Conservation (phyloP, 1,140 invertebrate genomes). For the Rhopalosiphum padi region DNA sequence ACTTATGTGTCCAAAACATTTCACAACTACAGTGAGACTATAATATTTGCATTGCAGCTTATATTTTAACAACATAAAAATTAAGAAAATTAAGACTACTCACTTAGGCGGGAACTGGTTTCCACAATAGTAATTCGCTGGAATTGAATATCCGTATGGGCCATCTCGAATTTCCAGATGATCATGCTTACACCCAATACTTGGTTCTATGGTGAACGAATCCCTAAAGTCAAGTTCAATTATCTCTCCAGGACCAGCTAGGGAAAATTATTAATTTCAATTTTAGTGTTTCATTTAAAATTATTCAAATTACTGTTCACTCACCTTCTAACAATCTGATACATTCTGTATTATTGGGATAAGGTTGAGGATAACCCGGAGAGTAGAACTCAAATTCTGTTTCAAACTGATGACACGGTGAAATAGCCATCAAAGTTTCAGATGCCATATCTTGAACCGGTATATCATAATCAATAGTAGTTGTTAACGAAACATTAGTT, state of each 20-base stretch:
- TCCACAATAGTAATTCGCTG: slow-evolving; percentile 76
- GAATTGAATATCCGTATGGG: slow-evolving; percentile 80
- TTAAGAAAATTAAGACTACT: not conserved
- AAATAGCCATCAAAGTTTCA: slow-evolving; percentile 16
- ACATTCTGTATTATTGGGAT: slow-evolving; percentile 77
- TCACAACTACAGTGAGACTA: not conserved
- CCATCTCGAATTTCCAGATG: slow-evolving; percentile 85
- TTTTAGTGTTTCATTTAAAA: not conserved
- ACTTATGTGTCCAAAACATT: not conserved
- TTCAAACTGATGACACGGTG: slow-evolving; percentile 27
- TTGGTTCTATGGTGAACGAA: slow-evolving; percentile 79
- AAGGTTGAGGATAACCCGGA: slow-evolving; percentile 73
- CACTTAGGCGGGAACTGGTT: slow-evolving; percentile 76
- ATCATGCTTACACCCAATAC: slow-evolving; percentile 80
- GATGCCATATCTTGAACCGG: slow-evolving; percentile 39
- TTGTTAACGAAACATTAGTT: slow-evolving; percentile 19
- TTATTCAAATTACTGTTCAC: slow-evolving; percentile 57
- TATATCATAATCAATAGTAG: slow-evolving; percentile 44
- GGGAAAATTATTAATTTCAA: slow-evolving; percentile 62
- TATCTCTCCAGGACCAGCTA: slow-evolving; percentile 77
- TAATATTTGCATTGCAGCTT: not conserved
- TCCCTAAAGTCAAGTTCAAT: slow-evolving; percentile 84
- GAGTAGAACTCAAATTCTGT: slow-evolving; percentile 74
- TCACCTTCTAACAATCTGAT: slow-evolving; percentile 75
- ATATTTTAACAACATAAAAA: not conserved